Evolutionary conservation across 2,797 vertebrate genomes (phyloP), one percentile per base, ranked within the genome.

Genomic region (Gallirallus australis): DNA sequence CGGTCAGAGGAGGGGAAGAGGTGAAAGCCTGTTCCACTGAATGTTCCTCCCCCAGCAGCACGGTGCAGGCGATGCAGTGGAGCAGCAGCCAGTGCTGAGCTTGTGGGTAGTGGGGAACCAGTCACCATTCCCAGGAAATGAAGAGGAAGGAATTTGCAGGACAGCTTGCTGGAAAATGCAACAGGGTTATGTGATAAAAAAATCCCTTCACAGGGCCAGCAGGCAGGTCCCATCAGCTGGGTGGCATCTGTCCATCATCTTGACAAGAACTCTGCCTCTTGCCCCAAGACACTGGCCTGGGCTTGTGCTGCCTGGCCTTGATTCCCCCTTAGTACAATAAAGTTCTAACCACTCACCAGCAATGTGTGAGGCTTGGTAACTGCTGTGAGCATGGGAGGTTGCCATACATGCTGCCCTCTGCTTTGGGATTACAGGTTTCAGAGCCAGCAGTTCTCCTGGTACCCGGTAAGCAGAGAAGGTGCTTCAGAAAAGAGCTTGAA

Each of bases 21-120:
- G 39, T 37, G 47, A 53, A 52, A 83, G 30, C 9, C 24, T 12
- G 30, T 54, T 57, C 79, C 33, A 27, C 28, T 1, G 1, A 75
- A 47, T n/a, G 0, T 0, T 56, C 28, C 40, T 86, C 3, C 31
- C 28, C 24, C 48, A 31, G 84, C 23, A 73, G 45, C 0, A 0
- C 16, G 28, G n/a, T 25, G 68, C 63, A 52, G 68, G 68, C 2
- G 10, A 47, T 1, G 17, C 28, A 39, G 70, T 19, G 53, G 37
- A 84, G n/a, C 0, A 0, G 40, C 53, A 76, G 35, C 25, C 2
- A 0, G 48, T 1, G 5, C 37, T 39, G 30, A 81, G 56, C 18
- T 77, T 28, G 53, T 0, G 0, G n/a, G n/a, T 15, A 59, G 76
- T 12, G 13, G 9, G 33, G 31, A 86, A 42, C 10, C 0, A 2